A percentile compares a stretch with the other conserved stretches of the same genome.
Conservation (phyloP, 2,113 vertebrate genomes). For the Pangasianodon gigas region DNA sequence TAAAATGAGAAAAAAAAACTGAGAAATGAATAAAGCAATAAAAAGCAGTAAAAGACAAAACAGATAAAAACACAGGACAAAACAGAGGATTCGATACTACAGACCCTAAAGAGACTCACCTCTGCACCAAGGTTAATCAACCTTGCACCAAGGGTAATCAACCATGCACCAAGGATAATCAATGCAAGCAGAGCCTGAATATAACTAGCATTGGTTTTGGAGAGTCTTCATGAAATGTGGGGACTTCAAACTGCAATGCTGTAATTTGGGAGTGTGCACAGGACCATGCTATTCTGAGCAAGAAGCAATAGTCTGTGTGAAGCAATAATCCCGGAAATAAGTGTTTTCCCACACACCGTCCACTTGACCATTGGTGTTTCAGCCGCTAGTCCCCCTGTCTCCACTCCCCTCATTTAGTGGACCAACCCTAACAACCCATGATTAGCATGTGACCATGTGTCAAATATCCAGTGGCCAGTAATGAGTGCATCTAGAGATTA, state of each 20-base stretch:
- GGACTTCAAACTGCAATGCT: constrained; percentile 33
- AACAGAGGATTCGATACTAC: background rate
- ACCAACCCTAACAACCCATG: constrained; percentile 54
- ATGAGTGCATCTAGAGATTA: constrained; percentile 50
- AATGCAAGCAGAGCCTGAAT: constrained; percentile 52
- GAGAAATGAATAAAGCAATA: no score
- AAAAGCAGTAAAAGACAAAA: background rate
- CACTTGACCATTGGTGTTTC: constrained; percentile 48
- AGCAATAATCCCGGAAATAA: constrained; percentile 27
- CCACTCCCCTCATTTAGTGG: constrained; percentile 56
- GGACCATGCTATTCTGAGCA: background rate
- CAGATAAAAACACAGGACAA: background rate
- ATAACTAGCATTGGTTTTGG: constrained; percentile 54
- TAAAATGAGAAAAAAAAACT: no score
- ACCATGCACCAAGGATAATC: constrained; percentile 60
- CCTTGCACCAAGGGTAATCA: constrained; percentile 48
- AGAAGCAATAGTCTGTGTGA: constrained; percentile 41
- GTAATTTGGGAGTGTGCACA: background rate
- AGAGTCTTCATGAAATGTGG: constrained; percentile 42
- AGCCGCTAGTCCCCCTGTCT: constrained; percentile 7
- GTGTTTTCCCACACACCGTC: constrained; percentile 46
- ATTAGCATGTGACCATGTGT: constrained; percentile 47
- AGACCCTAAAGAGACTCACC: background rate
- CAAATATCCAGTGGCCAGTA: constrained; percentile 42
- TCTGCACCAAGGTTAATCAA: background rate